Evolutionary conservation across 2,797 vertebrate genomes (phyloP).

Genomic region (Sebastes flavidus): DNA sequence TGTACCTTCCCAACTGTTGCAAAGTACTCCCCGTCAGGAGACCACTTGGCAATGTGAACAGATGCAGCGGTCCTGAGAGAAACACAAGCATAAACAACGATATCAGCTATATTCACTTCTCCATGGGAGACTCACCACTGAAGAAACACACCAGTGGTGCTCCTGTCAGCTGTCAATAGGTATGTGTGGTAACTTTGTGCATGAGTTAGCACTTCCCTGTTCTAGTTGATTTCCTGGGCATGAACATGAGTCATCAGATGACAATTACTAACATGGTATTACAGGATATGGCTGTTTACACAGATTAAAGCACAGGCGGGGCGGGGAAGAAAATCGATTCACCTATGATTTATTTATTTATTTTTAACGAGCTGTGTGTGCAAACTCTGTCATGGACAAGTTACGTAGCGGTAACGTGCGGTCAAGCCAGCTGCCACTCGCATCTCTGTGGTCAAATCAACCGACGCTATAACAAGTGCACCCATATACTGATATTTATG

Average conservation of each 20-base stretch:
- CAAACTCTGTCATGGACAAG: no score
- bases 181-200: background rate
- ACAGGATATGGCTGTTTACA: conserved; percentile 30
- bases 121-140: background rate
- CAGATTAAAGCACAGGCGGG: conserved; percentile 4
- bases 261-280: conserved; percentile 39
- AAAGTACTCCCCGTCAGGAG: conserved; percentile 97
- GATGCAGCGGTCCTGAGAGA: conserved; percentile 89
- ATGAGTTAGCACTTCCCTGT: conserved; percentile 36
- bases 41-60: conserved; percentile 94
- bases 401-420: no score
- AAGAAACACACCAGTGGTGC: background rate
- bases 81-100: conserved; percentile 31
- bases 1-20: conserved; percentile 96
- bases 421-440: no score
- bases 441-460: no score
- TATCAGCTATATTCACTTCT: conserved; percentile 55
- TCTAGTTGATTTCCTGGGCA: background rate
- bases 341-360: no score
- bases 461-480: no score
- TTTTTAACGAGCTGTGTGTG: no score
- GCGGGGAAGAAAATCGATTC: background rate
- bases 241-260: conserved; percentile 47
- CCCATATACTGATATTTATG: no score
- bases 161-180: background rate